Evolutionary conservation across 1,140 invertebrate genomes (phyloP), one percentile per base, ranked within the genome.

Genomic region (Colletes latitarsis): DNA sequence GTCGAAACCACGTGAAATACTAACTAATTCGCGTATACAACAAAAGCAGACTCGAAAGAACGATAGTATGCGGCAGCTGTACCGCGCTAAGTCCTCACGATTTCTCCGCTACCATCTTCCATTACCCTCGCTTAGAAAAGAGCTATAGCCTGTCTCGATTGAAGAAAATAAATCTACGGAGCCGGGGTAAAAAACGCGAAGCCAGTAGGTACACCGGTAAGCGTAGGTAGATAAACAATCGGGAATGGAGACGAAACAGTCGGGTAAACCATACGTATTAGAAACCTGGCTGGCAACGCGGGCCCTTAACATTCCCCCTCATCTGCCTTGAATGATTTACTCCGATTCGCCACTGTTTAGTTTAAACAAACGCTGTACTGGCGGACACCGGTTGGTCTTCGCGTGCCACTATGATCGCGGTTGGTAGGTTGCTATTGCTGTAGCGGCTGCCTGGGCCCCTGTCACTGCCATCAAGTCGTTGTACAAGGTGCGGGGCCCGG

Each of bases 281-380:
- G 76, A 81, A 73, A 82, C 78, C 83, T 79, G 67, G 57, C 78
- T 71, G 74, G 30, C 73, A 63, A 53, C 30, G 62, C 14, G 76
- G 30, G 74, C 69, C 79, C 74, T 74, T 69, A 75, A 77, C 81
- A 81, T 85, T 84, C 66, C 71, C 74, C 71, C 74, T 70, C 57
- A 19, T 76, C 77, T 58, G 62, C 19, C 80, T 81, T 19, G 87
- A 82, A 85, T 88, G 83, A 89, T 91, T 90, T 89, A 89, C 84
- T 90, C 55, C 57, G 72, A 84, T 82, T 88, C 88, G 67, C 82
- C 81, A 82, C 79, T 84, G 84, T 83, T 87, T 86, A 77, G 81
- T 82, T 72, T 78, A 84, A 91, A 89, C 81, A 86, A 89, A 88
- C 82, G 82, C 57, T 64, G 77, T 68, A 30, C 46, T 52, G 21